A percentile compares a stretch with the other conserved stretches of the same genome.
phyloP scores from a whole-genome alignment of 2,888 invertebrate species.

The Neoitamus cyanurus region DNA sequence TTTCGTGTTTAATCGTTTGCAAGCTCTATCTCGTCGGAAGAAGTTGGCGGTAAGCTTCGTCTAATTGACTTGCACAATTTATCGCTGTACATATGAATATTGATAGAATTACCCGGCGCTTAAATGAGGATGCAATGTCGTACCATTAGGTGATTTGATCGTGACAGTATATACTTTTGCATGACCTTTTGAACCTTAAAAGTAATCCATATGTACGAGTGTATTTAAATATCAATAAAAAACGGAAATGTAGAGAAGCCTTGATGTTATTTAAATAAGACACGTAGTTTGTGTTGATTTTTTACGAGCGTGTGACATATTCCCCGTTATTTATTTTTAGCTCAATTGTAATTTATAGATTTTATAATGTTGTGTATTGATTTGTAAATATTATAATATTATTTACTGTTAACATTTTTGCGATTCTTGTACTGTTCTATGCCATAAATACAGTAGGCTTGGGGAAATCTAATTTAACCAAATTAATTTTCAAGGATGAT shows the following conservation, averaged over 20 bases:
- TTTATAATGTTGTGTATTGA: no score
- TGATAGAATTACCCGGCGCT: not conserved
- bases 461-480: no score
- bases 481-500: no score
- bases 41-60: not conserved
- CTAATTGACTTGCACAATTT: not conserved
- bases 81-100: not conserved
- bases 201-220: not conserved
- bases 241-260: not conserved
- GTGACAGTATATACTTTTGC: not conserved
- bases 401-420: no score
- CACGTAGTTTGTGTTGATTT: not conserved
- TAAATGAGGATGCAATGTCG: not conserved
- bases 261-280: not conserved
- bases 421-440: no score
- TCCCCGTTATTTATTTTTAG: no score
- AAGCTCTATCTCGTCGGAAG: not conserved
- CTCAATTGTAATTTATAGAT: no score
- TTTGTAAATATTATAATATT: no score
- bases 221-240: not conserved
- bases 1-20: not conserved
- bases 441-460: no score
- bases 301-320: no score
- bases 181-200: not conserved
- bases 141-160: not conserved